A percentile compares a stretch with the other conserved stretches of the same genome.
Evolutionary conservation across 1,140 invertebrate species (phyloP).

Genomic region (Ruditapes philippinarum): DNA sequence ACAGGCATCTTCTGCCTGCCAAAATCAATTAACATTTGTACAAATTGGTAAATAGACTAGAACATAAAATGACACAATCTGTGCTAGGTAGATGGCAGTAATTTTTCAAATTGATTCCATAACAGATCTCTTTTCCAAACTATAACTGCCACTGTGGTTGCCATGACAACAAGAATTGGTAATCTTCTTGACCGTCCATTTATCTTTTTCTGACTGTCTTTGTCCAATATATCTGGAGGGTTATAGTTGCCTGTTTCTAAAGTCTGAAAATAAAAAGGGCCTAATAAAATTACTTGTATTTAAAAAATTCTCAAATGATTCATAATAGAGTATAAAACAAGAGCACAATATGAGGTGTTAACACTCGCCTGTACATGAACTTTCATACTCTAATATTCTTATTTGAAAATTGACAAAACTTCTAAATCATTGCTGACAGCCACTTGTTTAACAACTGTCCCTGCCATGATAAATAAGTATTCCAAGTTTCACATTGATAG

Average conservation of each 20-base stretch:
- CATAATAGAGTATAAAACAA: background rate
- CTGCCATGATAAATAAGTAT: too few relatives aligned
- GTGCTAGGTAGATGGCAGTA: background rate
- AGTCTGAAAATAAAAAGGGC: constrained; percentile 56
- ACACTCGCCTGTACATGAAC: too few relatives aligned
- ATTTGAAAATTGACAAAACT: too few relatives aligned
- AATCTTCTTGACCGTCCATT: constrained; percentile 17
- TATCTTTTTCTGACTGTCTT: background rate
- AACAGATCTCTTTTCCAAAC: constrained; percentile 58
- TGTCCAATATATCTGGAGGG: constrained; percentile 63
- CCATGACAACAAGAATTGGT: constrained; percentile 6
- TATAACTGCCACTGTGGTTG: constrained; percentile 24
- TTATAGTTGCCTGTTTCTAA: constrained; percentile 49
- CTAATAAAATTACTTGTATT: background rate
- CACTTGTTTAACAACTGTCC: too few relatives aligned
- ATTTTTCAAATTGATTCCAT: background rate
- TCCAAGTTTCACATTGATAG: too few relatives aligned
- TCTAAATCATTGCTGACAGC: too few relatives aligned
- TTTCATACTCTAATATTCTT: too few relatives aligned
- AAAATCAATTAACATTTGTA: too few relatives aligned
- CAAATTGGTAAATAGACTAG: too few relatives aligned
- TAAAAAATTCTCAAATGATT: background rate
- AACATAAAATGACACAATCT: too few relatives aligned
- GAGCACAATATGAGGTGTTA: too few relatives aligned
- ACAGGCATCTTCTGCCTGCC: too few relatives aligned